Base-by-base conservation (phyloP, 53 echinoderm and acorn worm species). In the Henricia sp. region DNA sequence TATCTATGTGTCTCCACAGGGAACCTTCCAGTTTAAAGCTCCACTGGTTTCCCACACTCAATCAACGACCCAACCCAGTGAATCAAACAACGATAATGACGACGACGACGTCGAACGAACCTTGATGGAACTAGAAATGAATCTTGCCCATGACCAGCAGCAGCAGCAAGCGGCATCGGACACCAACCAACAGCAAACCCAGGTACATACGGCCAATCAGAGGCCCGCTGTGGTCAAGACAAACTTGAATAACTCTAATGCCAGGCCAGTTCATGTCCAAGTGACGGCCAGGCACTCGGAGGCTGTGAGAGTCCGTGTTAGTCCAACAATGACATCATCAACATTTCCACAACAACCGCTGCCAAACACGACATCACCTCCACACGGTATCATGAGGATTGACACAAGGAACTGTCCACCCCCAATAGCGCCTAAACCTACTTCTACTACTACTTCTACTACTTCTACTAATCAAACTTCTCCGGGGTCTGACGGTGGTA, bases 51-150 rank as follows among this genome's bases (percentile, higher is more conserved):
- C 77, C 50, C 91, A 84, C 43, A 89, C 91, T 27, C 83, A 88
- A 62, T 54, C 93, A 13, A 72, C 75, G 1, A 38, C 34, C 32
- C 77, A 60, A n/a, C 53, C 50, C 58, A 57, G 24, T 66, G 39
- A 83, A 71, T 4, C 88, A 75, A 28, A 41, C 93, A 52, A 89
- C 89, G 21, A 66, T 86, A 58, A 42, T 46, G 85, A 87, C 41
- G 93, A 93, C 77, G 70, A 85, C 51, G 96, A 96, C 37, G 93
- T 96, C 8, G 93, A 96, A 87, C 88, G 84, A 27, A 89, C 91
- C n/a, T 74, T 96, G 53, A 60, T 86, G 63, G 93, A 96, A 53
- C 88, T 96, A 12, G 96, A 93, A 83, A 84, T 72, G 54, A 91
- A 96, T 34, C 90, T 93, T 73, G 88, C 82, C 28, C 70, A 27